Percentiles rank a stretch among this genome's conserved stretches.
phyloP scores from a whole-genome alignment of 2,797 vertebrate genomes.

The Coccyzus lansbergi region DNA sequence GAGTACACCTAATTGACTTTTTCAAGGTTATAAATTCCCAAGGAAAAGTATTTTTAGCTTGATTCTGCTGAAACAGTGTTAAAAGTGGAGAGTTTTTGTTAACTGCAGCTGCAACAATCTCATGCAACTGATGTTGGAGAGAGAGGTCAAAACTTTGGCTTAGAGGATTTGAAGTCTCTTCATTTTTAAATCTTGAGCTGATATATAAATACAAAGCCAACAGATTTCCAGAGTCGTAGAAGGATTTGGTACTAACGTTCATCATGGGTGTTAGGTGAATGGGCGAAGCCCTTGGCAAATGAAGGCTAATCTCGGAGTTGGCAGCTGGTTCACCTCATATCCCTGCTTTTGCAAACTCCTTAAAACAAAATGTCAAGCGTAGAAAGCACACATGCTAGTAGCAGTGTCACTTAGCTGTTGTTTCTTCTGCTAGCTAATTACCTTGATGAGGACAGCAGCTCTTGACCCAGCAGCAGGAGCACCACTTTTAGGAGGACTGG shows the following conservation, averaged over 20 bases:
- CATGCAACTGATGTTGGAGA: not conserved
- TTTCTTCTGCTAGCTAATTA: not conserved
- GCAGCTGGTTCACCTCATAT: not conserved
- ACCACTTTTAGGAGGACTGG: not conserved
- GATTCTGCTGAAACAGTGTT: not conserved
- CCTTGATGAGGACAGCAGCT: not conserved
- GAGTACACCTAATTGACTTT: not conserved
- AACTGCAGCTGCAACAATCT: not conserved
- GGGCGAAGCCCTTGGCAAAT: not conserved
- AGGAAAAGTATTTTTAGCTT: not conserved
- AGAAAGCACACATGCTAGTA: not conserved
- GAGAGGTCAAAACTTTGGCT: not conserved
- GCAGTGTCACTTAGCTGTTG: not conserved
- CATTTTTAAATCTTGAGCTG: not conserved
- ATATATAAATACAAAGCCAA: not conserved
- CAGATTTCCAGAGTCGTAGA: not conserved
- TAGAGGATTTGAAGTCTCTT: not conserved
- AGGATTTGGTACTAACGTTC: not conserved
- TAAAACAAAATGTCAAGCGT: too few species aligned
- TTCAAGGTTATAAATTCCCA: not conserved
- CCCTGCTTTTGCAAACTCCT: not conserved
- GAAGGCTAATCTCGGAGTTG: not conserved
- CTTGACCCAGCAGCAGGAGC: not conserved
- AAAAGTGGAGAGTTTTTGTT: not conserved
- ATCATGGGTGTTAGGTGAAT: not conserved